Conservation (phyloP, 1,140 invertebrate genomes). For the Saxidomus purpurata region DNA sequence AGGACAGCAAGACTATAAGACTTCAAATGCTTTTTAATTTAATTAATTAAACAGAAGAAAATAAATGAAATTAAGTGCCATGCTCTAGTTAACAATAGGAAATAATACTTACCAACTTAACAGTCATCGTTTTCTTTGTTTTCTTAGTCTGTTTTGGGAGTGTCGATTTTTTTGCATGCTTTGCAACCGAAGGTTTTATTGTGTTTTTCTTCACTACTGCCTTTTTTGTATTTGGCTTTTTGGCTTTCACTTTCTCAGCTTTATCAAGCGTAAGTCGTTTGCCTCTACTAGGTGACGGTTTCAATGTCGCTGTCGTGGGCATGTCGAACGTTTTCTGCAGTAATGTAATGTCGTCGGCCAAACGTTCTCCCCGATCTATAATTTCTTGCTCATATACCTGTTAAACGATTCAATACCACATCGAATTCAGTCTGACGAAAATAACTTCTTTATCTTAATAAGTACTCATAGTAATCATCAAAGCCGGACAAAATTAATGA, state of each 20-base stretch:
- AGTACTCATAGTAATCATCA: no score
- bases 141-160: not conserved
- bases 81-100: no score
- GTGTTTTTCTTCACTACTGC: not conserved
- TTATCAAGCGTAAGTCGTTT: not conserved
- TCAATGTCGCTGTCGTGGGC: not conserved
- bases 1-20: no score
- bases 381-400: slow-evolving; percentile 59
- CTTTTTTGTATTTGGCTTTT: not conserved
- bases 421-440: no score
- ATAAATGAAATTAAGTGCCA: no score
- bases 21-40: no score
- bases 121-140: not conserved
- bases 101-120: not conserved
- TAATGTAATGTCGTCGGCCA: slow-evolving; percentile 22
- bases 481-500: no score
- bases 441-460: no score
- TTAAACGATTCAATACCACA: no score
- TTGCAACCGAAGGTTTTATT: no score
- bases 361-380: slow-evolving; percentile 16
- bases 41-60: no score
- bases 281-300: not conserved
- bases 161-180: no score
- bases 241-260: not conserved
- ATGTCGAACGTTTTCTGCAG: slow-evolving; percentile 37